Evolutionary conservation across 92 coral and sea anemone genomes (phyloP).

Genomic region (Palythoa grandis): DNA sequence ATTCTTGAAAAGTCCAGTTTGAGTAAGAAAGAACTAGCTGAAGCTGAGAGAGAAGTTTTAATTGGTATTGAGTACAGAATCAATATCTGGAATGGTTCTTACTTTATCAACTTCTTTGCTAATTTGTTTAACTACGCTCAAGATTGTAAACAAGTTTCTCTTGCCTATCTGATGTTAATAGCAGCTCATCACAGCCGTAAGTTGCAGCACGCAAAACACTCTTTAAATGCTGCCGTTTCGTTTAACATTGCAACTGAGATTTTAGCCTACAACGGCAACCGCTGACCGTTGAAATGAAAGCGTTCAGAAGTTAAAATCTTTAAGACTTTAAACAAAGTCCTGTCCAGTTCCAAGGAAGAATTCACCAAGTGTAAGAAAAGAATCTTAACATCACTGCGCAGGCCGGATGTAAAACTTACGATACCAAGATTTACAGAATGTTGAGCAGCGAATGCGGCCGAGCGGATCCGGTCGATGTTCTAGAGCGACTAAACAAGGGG

Average conservation of each 20-base stretch:
- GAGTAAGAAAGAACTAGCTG: neutral
- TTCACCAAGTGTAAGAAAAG: neutral
- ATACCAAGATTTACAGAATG: neutral
- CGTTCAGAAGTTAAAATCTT: too few species aligned
- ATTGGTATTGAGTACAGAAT: neutral
- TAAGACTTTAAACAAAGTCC: too few species aligned
- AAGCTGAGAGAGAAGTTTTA: constrained; percentile 14
- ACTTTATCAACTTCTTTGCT: neutral
- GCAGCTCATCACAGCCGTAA: too few species aligned
- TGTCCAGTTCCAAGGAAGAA: neutral
- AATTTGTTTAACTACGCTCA: too few species aligned
- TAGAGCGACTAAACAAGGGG: neutral
- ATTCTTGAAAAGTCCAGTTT: neutral
- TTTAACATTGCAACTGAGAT: too few species aligned
- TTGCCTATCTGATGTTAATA: neutral
- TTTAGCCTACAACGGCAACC: neutral
- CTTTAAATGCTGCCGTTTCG: too few species aligned
- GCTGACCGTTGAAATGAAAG: too few species aligned
- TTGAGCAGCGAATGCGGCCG: neutral
- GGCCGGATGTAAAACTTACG: neutral
- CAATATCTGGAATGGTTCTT: neutral
- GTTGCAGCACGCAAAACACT: too few species aligned
- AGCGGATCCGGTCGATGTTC: neutral
- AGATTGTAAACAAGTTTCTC: neutral
- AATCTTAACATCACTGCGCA: neutral